These are phyloP conservation scores for Latrodectus elegans DNA, from an alignment of 2,888 invertebrate species.

Conservation along the genomic window DNA sequence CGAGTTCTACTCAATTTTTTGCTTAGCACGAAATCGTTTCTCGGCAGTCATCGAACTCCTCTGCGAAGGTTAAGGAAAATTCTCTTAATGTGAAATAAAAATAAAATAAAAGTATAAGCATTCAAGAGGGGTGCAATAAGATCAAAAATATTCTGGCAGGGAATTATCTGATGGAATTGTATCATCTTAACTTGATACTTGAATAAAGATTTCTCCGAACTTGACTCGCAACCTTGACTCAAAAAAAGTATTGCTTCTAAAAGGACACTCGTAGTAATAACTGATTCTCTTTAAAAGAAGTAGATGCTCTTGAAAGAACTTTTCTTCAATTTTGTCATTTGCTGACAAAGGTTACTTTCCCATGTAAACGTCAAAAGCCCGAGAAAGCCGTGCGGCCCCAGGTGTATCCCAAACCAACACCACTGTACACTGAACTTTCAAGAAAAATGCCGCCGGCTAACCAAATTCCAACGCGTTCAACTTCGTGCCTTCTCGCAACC, in stretches of 20 bases:
- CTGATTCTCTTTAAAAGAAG: background rate
- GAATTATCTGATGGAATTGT: background rate
- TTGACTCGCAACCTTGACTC: background rate
- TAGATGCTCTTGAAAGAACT: background rate
- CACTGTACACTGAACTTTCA: slow-evolving; percentile 63
- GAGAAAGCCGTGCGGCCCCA: slow-evolving; percentile 46
- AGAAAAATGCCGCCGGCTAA: slow-evolving; percentile 31
- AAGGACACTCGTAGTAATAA: background rate
- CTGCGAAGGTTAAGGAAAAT: background rate
- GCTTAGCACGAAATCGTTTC: background rate
- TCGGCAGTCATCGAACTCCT: background rate
- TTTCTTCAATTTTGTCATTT: background rate
- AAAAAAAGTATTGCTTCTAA: background rate
- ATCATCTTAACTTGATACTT: background rate
- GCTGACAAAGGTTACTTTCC: slow-evolving; percentile 46
- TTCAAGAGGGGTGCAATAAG: too few species aligned
- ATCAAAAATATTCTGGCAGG: background rate
- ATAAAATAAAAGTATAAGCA: too few species aligned
- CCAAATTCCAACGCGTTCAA: slow-evolving; percentile 62
- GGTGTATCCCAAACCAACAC: slow-evolving; percentile 26
- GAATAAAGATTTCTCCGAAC: background rate
- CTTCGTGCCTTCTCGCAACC: slow-evolving; percentile 55
- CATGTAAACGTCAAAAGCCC: slow-evolving; percentile 43
- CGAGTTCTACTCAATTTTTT: background rate
- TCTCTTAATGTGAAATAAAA: too few species aligned